Conservation (phyloP, 2,113 vertebrate genomes). For the Ciconia stormi region DNA sequence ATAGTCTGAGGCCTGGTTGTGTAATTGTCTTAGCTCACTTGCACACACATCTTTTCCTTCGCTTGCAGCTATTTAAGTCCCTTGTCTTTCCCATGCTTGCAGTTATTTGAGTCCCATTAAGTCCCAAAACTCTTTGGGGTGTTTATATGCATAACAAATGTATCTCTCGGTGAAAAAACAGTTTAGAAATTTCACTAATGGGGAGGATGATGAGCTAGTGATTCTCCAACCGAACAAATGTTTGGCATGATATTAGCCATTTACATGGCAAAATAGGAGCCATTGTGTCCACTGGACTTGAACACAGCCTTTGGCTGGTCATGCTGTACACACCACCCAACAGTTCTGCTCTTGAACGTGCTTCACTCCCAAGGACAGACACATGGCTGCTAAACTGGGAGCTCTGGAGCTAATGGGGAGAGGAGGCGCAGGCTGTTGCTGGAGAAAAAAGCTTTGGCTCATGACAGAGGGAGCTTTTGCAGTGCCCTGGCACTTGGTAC, state of each 20-base stretch:
- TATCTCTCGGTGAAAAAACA: background rate
- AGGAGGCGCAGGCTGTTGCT: background rate
- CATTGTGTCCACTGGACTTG: slow-evolving; percentile 15
- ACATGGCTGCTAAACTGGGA: background rate
- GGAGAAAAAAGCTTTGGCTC: background rate
- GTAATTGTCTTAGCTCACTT: slow-evolving; percentile 21
- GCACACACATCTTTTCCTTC: background rate
- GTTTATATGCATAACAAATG: background rate
- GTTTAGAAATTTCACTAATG: background rate
- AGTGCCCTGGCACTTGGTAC: background rate
- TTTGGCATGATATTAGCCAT: slow-evolving; percentile 15
- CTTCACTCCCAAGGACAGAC: background rate
- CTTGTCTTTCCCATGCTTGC: background rate
- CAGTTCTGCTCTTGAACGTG: background rate
- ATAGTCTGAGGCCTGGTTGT: background rate
- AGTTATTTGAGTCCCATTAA: background rate
- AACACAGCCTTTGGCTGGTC: background rate
- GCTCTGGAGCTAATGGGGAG: background rate
- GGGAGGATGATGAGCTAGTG: slow-evolving; percentile 18
- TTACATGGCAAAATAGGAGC: background rate
- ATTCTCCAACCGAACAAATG: slow-evolving; percentile 1
- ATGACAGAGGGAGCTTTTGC: background rate
- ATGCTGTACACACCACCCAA: background rate
- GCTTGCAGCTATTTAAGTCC: background rate
- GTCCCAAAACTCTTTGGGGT: background rate